A percentile compares a stretch with the other conserved stretches of the same genome.
phyloP scores from a whole-genome alignment of 1,140 invertebrate species.

The Saccostrea echinata region DNA sequence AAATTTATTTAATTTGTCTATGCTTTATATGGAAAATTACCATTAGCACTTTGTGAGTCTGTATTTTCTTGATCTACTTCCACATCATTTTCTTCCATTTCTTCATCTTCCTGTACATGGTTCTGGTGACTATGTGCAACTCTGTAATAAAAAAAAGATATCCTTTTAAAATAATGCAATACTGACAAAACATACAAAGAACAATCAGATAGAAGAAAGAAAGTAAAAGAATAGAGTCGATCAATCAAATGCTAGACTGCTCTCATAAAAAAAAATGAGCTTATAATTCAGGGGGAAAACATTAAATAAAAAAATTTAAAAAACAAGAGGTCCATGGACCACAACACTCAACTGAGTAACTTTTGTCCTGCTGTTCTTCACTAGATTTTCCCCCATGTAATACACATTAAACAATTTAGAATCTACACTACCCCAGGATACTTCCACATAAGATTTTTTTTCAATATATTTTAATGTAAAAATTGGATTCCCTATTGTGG shows the following conservation, averaged over 20 bases:
- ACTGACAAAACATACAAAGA: not conserved
- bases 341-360: no score
- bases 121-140: not conserved
- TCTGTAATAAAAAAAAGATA: not conserved
- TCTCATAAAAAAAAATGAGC: not conserved
- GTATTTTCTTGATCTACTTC: constrained; percentile 49
- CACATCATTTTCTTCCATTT: constrained; percentile 61
- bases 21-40: not conserved
- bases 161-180: no score
- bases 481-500: no score
- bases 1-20: no score
- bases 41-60: constrained; percentile 53
- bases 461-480: no score
- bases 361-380: no score
- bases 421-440: no score
- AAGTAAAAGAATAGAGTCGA: not conserved
- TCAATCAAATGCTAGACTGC: not conserved
- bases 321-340: no score
- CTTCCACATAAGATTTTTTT: no score
- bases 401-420: no score
- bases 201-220: not conserved
- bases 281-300: not conserved
- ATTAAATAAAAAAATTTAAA: not conserved
- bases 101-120: constrained; percentile 3
- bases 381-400: no score